Base-by-base conservation (phyloP, 2,113 vertebrate genomes). In the Scomber colias region DNA sequence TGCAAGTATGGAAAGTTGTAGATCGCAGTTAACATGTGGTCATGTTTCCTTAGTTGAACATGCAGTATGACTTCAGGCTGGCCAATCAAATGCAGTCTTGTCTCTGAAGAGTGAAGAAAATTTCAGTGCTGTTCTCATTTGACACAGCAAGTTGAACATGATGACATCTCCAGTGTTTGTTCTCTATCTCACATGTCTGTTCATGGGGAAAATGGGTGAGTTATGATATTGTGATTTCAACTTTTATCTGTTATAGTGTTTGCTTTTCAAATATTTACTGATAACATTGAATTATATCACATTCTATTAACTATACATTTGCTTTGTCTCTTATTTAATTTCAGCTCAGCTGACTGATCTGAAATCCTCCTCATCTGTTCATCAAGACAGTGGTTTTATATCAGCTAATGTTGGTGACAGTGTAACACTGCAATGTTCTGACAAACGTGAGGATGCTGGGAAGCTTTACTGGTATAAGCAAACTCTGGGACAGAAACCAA, bases 401-500 rank as follows among this genome's bases (percentile, higher is more conserved):
- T 79, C 82, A 24, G 69, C 14, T 0, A 11, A 87, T 35, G 24
- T 59, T 46, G 82, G 89, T 0, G 83, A 82, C 8, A 19, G 5
- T 0, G 31, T 85, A 16, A 77, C 66, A 27, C 61, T 93, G 13
- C 11, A 0, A 30, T 93, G 90, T 66, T 48, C 72, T 31, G 48
- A 35, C 0, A 1, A 57, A 2, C 2, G 11, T 7, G 10, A 35
- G 2, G 11, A 21, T 1, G 1, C 46, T 1, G 1, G 19, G 12
- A 74, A 16, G 30, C 56, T 79, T 27, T 79, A 65, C 59, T 93
- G 89, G 90, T 91, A 74, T 11, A 90, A 88, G 46, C 90, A 93
- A 44, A n/a, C 30, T 24, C 48, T 75, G 9, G 89, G 84, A 65
- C 40, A 82, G 10, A 87, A 79, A 50, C 89, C 71, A 0, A 40